Evolutionary conservation across 2,113 vertebrate species (phyloP).

Genomic region (Clupea harengus): DNA sequence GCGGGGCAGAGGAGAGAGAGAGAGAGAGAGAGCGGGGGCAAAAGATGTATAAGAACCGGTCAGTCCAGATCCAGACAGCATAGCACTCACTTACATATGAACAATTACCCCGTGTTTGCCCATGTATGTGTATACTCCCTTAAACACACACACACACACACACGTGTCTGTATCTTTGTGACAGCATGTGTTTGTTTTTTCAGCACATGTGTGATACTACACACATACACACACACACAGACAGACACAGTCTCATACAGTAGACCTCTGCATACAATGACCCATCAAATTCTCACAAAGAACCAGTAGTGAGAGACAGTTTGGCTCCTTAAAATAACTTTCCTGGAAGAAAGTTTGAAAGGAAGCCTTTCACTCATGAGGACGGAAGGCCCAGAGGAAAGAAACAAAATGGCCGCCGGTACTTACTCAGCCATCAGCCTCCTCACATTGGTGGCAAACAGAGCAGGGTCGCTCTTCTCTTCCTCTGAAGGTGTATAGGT

Average conservation of each 20-base stretch:
- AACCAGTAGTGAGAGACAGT: background rate
- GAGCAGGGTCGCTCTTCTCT: conserved; percentile 81
- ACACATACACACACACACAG: background rate
- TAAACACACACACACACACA: background rate
- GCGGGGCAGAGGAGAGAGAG: background rate
- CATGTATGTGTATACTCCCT: background rate
- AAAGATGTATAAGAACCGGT: too few species aligned
- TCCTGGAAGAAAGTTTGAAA: background rate
- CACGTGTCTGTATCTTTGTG: background rate
- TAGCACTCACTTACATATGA: too few species aligned
- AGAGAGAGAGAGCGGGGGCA: background rate
- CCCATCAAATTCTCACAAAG: background rate
- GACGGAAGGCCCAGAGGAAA: background rate
- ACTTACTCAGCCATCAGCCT: conserved; percentile 91
- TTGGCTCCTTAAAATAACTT: background rate
- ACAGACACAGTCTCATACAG: background rate
- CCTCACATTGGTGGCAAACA: conserved; percentile 90
- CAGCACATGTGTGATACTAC: background rate
- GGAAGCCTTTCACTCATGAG: background rate
- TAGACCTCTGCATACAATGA: background rate
- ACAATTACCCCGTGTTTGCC: too few species aligned
- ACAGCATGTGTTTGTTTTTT: background rate
- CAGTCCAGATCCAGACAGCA: too few species aligned
- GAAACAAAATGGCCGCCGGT: background rate
- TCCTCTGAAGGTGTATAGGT: conserved; percentile 86